Percentiles rank a stretch among this genome's conserved stretches.
Conservation (phyloP, 2,797 vertebrate genomes). For the Pseudomugil tenellus region DNA sequence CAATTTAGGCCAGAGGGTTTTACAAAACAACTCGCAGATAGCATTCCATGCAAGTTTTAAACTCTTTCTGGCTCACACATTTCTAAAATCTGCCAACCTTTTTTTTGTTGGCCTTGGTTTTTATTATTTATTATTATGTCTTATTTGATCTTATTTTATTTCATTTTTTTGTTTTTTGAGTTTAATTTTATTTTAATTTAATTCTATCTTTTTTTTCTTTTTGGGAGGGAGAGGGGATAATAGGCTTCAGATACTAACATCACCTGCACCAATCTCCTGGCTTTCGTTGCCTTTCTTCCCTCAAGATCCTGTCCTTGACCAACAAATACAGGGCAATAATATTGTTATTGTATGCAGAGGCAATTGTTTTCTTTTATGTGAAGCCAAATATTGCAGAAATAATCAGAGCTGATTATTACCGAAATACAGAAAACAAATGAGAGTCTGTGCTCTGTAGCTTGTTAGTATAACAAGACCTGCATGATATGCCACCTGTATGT, state of each 20-base stretch:
- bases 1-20: slow-evolving; percentile 24
- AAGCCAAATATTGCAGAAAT: slow-evolving; percentile 34
- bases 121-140: no score
- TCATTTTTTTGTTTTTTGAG: no score
- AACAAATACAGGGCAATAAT: slow-evolving; percentile 40
- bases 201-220: no score
- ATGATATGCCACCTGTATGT: no score
- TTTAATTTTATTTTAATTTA: background rate
- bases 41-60: slow-evolving; percentile 29
- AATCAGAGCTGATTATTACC: slow-evolving; percentile 14
- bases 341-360: slow-evolving; percentile 31
- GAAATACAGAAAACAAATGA: slow-evolving; percentile 9
- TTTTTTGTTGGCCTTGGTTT: no score
- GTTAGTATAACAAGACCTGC: background rate
- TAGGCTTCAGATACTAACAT: slow-evolving; percentile 38
- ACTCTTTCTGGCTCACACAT: slow-evolving; percentile 2
- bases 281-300: slow-evolving; percentile 40
- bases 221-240: background rate
- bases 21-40: slow-evolving; percentile 24
- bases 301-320: slow-evolving; percentile 60
- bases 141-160: no score
- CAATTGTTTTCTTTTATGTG: slow-evolving; percentile 46
- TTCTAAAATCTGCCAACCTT: slow-evolving; percentile 7
- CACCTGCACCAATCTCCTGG: slow-evolving; percentile 32
- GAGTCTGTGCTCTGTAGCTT: slow-evolving; percentile 17